Conservation (phyloP, 2,113 vertebrate species). For the Pedionomus torquatus region DNA sequence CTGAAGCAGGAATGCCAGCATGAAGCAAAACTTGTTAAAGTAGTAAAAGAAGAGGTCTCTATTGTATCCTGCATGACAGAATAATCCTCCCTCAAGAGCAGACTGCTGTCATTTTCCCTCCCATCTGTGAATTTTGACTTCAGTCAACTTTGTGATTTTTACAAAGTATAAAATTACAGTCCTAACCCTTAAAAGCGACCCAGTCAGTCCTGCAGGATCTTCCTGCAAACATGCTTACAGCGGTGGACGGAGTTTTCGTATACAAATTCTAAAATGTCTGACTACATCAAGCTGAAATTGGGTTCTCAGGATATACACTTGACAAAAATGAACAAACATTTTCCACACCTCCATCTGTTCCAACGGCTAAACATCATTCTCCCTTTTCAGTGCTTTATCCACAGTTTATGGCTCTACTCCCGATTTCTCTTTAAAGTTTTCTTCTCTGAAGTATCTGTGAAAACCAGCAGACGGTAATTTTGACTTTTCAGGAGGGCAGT, state of each 20-base stretch:
- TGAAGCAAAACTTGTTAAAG: slow-evolving; percentile 78
- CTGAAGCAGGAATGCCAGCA: slow-evolving; percentile 74
- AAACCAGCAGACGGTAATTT: not conserved
- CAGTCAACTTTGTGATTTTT: slow-evolving; percentile 37
- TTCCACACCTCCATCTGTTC: not conserved
- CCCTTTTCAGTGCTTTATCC: not conserved
- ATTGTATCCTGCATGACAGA: slow-evolving; percentile 74
- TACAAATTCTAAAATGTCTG: not conserved
- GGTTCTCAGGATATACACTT: not conserved
- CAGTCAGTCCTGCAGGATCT: not conserved
- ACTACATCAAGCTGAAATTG: not conserved
- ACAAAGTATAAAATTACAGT: slow-evolving; percentile 40
- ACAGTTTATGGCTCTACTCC: not conserved
- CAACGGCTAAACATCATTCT: not conserved
- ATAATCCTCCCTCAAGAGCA: slow-evolving; percentile 76
- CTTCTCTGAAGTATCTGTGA: not conserved
- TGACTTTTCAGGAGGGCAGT: not conserved
- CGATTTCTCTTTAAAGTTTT: not conserved
- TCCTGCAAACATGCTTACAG: not conserved
- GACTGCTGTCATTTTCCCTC: slow-evolving; percentile 62
- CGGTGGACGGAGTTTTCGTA: not conserved
- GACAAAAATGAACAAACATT: not conserved
- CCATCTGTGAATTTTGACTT: slow-evolving; percentile 69
- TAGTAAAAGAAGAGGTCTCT: slow-evolving; percentile 71
- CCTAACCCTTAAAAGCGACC: not conserved